A percentile compares a stretch with the other conserved stretches of the same genome.
phyloP scores from a whole-genome alignment of 2,888 invertebrate genomes.

The Apotomis turbidana region DNA sequence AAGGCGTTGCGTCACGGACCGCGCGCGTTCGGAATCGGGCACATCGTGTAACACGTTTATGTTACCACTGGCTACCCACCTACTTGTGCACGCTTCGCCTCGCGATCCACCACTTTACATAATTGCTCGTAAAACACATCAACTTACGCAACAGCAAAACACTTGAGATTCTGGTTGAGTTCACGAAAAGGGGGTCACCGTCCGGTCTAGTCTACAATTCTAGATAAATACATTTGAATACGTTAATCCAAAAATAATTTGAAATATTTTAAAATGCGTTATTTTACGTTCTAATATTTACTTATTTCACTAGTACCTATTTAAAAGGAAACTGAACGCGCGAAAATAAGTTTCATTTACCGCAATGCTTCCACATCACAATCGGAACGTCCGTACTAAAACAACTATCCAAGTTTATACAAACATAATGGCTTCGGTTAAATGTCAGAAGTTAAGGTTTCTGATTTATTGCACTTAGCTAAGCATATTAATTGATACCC shows the following conservation, averaged over 20 bases:
- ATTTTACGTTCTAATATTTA: not conserved
- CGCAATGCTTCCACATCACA: conserved; percentile 2
- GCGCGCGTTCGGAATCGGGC: conserved; percentile 66
- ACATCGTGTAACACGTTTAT: conserved; percentile 81
- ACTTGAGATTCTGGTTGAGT: conserved; percentile 68
- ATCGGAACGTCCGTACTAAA: not conserved
- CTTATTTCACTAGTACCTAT: not conserved
- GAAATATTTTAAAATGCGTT: not conserved
- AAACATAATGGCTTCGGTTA: not conserved
- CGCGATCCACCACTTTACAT: conserved; percentile 76
- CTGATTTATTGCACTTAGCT: conserved; percentile 18
- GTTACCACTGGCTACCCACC: conserved; percentile 65
- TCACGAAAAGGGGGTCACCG: conserved; percentile 63
- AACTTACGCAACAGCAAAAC: conserved; percentile 73
- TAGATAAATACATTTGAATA: conserved; percentile 43
- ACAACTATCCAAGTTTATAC: not conserved
- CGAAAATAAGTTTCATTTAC: conserved; percentile 1
- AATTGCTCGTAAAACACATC: conserved; percentile 76
- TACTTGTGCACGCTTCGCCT: conserved; percentile 59
- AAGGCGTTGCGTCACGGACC: conserved; percentile 67
- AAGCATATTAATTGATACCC: conserved; percentile 17
- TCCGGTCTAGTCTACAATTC: conserved; percentile 53
- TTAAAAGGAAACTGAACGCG: not conserved
- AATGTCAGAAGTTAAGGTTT: conserved; percentile 30
- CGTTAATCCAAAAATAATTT: conserved; percentile 2